Conservation (phyloP, 2,888 invertebrate genomes). For the Neuroscelio doddi region DNA sequence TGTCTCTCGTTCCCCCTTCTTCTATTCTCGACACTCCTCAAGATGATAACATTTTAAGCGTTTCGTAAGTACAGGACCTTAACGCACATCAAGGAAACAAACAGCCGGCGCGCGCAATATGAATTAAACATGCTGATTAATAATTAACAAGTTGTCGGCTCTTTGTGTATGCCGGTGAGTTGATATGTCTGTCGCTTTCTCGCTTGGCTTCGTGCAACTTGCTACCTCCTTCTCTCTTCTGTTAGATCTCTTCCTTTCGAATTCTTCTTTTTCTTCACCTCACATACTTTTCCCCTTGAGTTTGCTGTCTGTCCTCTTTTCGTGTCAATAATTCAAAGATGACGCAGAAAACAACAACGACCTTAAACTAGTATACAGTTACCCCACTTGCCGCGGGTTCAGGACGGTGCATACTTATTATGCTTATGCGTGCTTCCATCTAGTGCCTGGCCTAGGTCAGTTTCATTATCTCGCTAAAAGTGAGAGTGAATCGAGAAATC, state of each 20-base stretch:
- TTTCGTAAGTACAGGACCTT: slow-evolving; percentile 62
- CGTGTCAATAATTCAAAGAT: not conserved
- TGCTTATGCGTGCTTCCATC: slow-evolving; percentile 18
- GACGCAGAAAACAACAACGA: slow-evolving; percentile 11
- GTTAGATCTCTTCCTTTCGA: not conserved
- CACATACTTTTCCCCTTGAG: slow-evolving; percentile 13
- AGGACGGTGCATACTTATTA: slow-evolving; percentile 23
- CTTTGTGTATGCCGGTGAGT: slow-evolving; percentile 55
- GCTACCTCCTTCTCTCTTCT: slow-evolving; percentile 14
- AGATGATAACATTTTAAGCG: slow-evolving; percentile 55
- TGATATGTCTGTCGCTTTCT: slow-evolving; percentile 33
- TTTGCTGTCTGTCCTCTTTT: not conserved
- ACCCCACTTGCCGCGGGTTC: slow-evolving; percentile 15
- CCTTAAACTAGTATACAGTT: slow-evolving; percentile 16
- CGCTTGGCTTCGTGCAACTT: slow-evolving; percentile 23
- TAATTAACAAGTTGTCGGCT: slow-evolving; percentile 70
- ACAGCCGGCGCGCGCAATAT: slow-evolving; percentile 69
- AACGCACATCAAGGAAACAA: slow-evolving; percentile 70
- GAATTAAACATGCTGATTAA: slow-evolving; percentile 72
- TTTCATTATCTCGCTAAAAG: slow-evolving; percentile 63
- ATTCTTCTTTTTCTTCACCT: slow-evolving; percentile 21
- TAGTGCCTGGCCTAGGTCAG: slow-evolving; percentile 61
- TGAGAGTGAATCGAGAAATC: slow-evolving; percentile 64
- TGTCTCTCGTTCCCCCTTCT: slow-evolving; percentile 2
- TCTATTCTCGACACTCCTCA: slow-evolving; percentile 9